Base-by-base conservation (phyloP, 2,797 vertebrate species). In the Acomys russatus region DNA sequence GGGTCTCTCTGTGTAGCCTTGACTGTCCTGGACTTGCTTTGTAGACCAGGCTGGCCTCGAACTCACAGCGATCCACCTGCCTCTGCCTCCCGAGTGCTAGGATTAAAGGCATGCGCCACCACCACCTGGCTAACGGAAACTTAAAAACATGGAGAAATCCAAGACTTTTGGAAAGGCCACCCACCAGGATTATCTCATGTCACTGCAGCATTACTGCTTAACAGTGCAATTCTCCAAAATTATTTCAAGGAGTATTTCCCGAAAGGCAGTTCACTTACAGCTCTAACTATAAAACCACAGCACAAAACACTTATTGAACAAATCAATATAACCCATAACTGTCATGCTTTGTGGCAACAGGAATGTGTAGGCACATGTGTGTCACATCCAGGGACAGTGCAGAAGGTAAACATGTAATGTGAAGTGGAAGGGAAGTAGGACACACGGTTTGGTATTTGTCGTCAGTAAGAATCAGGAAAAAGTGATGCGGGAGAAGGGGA, bases 171-270 rank as follows among this genome's bases (percentile, higher is more conserved):
- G 15, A 84, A 90, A 97, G 94, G 56, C 4, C 28, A 92, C 56
- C 90, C 70, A 77, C 64, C 68, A 56, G 35, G 61, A 51, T 5
- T 88, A 68, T 71, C 64, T 92, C 71, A 79, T 0, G 0, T 51
- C 85, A 38, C 56, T 96, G 97, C 95, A 97, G 94, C 94, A 92
- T 95, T 84, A 94, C 49, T 15, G 44, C 7, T 25, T 9, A 56
- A 95, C 35, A 95, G 96, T 97, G 96, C 90, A 96, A 93, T 71
- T 93, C 73, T 92, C 96, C 80, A 70, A 95, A 90, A 96, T 12
- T 61, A 71, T 66, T 94, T 94, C 76, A 88, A 96, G 90, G n/a
- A 87, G n/a, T 64, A 77, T 77, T 66, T 80, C 84, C 70, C 73
- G 90, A 94, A 89, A 92, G 84, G 86, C 80, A 78, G 54, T 38